These are phyloP conservation scores for Dusona sp. DNA, from an alignment of 2,888 invertebrate genomes.

Conservation along the genomic window DNA sequence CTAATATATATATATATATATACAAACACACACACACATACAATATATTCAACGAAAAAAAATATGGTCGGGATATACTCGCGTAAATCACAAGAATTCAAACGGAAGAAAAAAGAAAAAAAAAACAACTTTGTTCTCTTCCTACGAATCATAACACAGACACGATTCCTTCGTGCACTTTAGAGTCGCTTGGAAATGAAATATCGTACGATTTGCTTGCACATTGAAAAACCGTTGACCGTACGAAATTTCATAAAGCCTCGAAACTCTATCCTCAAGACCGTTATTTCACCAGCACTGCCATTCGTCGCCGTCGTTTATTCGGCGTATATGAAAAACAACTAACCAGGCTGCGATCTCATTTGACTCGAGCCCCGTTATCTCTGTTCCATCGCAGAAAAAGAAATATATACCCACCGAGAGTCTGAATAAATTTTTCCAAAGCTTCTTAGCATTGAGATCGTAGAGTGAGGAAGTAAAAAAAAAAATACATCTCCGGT, in stretches of 20 bases:
- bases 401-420: constrained; percentile 21
- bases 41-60: constrained; percentile 52
- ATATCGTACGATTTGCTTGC: constrained; percentile 15
- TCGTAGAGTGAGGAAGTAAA: neutral
- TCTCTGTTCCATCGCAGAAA: constrained; percentile 42
- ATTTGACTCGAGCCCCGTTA: constrained; percentile 47
- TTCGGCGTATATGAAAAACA: constrained; percentile 53
- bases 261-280: constrained; percentile 40
- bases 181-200: constrained; percentile 26
- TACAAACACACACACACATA: constrained; percentile 23
- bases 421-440: constrained; percentile 57
- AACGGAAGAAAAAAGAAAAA: constrained; percentile 1
- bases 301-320: constrained; percentile 66
- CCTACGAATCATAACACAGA: constrained; percentile 42
- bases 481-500: neutral
- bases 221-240: neutral
- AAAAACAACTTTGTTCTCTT: constrained; percentile 24
- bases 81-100: constrained; percentile 44
- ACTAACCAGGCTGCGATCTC: constrained; percentile 35
- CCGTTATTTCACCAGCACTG: constrained; percentile 69
- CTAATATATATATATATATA: constrained; percentile 64
- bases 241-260: constrained; percentile 28
- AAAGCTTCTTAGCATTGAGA: constrained; percentile 46
- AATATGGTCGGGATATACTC: constrained; percentile 37
- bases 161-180: constrained; percentile 53